phyloP scores from a whole-genome alignment of 2,113 vertebrate species.

The Equus quagga region DNA sequence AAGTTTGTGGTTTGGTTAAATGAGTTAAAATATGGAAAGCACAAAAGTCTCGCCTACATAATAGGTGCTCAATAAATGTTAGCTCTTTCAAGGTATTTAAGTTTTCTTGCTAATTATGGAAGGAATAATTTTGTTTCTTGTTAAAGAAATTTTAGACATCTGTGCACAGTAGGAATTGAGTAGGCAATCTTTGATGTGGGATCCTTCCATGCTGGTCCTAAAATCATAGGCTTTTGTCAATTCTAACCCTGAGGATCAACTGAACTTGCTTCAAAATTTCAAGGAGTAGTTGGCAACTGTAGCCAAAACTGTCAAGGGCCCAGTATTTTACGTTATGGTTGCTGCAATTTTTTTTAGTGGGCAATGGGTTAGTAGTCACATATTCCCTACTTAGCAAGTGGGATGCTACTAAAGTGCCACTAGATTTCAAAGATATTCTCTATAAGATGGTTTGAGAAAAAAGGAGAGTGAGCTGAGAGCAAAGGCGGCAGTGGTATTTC shows the following conservation, averaged over 20 bases:
- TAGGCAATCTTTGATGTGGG: background rate
- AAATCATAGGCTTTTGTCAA: background rate
- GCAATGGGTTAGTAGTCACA: background rate
- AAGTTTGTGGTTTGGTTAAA: background rate
- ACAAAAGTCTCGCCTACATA: background rate
- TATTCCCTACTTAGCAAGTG: background rate
- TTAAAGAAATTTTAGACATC: background rate
- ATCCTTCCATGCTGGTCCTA: background rate
- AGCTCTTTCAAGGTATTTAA: background rate
- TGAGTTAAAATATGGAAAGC: background rate
- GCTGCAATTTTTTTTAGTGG: background rate
- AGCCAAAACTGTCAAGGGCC: background rate
- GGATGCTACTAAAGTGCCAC: background rate
- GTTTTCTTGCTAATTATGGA: background rate
- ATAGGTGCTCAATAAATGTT: background rate
- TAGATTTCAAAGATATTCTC: background rate
- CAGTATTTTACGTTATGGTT: background rate
- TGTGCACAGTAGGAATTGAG: fast-evolving
- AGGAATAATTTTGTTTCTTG: background rate
- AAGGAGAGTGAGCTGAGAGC: background rate
- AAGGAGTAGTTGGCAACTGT: background rate
- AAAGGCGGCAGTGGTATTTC: background rate
- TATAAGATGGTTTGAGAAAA: background rate
- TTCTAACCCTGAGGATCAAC: background rate
- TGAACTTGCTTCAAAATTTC: background rate